These are phyloP conservation scores for Cephalopachus bancanus DNA, from an alignment of 2,797 vertebrate species.

Conservation along the genomic window DNA sequence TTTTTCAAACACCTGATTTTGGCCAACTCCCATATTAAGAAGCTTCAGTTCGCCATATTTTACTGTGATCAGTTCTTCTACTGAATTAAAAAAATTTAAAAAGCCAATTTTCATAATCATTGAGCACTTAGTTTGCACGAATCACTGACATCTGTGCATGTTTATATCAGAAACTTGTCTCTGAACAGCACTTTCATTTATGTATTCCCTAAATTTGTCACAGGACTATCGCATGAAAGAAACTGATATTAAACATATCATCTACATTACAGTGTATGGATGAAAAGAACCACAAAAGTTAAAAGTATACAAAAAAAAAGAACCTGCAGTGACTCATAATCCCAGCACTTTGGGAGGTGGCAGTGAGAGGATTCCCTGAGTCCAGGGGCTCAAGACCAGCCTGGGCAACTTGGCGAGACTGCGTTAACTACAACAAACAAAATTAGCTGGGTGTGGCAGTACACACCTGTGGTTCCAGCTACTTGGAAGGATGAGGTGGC, in stretches of 20 bases:
- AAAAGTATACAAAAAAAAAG: background rate
- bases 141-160: background rate
- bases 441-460: background rate
- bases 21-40: background rate
- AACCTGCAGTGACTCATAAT: background rate
- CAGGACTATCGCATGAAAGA: background rate
- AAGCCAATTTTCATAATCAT: background rate
- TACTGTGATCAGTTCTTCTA: background rate
- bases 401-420: background rate
- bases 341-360: background rate
- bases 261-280: background rate
- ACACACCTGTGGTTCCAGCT: background rate
- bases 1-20: background rate
- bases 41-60: background rate
- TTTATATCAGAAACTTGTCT: background rate
- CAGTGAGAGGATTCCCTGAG: background rate
- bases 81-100: background rate
- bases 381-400: background rate
- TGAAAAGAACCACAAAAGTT: background rate
- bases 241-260: background rate
- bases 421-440: background rate
- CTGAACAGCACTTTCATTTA: background rate
- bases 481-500: background rate
- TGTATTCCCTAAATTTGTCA: background rate
- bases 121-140: background rate